A percentile compares a stretch with the other conserved stretches of the same genome.
phyloP scores from a whole-genome alignment of 2,888 invertebrate genomes.

The Protonemura montana region DNA sequence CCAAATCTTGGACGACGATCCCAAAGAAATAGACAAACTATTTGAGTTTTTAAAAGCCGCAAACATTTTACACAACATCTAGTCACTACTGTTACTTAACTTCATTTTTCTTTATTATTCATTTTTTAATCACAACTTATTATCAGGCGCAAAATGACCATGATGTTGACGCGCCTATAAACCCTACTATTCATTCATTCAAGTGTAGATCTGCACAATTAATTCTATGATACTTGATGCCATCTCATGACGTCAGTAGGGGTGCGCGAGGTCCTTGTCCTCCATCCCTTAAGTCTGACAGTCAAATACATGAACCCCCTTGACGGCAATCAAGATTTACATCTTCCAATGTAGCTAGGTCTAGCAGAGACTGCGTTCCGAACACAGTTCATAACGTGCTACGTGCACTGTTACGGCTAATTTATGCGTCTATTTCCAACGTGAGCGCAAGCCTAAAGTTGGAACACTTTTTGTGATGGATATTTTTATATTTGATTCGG shows the following conservation, averaged over 20 bases:
- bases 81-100: too few relatives aligned
- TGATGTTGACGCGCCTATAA: too few relatives aligned
- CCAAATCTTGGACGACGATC: too few relatives aligned
- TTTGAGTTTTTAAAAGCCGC: too few relatives aligned
- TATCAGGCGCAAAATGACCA: too few relatives aligned
- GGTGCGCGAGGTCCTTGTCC: neutral
- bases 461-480: neutral
- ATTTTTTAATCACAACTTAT: too few relatives aligned
- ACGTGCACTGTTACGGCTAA: neutral
- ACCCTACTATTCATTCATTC: too few relatives aligned
- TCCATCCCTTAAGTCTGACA: neutral
- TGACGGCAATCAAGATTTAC: constrained; percentile 7
- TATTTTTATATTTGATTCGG: neutral
- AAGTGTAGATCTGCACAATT: neutral
- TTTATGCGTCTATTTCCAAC: neutral
- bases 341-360: neutral
- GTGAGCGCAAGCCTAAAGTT: neutral
- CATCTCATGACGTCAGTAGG: neutral
- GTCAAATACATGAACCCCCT: constrained; percentile 12
- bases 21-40: too few relatives aligned
- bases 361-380: neutral
- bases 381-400: neutral
- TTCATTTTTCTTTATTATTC: too few relatives aligned
- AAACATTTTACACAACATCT: too few relatives aligned
- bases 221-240: neutral